Conservation (phyloP, 2,797 vertebrate genomes). For the Geotrypetes seraphini region DNA sequence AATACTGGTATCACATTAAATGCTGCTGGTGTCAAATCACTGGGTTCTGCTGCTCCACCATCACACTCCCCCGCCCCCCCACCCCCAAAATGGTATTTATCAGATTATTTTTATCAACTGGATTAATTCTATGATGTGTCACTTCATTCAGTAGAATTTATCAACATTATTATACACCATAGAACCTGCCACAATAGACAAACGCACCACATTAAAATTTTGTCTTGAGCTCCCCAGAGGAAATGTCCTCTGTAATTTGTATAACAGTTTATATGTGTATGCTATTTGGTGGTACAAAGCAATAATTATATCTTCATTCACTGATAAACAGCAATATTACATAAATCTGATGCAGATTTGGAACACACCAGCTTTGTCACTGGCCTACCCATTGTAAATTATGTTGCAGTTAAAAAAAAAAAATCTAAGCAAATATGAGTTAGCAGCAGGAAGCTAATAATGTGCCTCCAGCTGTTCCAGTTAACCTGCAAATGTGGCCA, state of each 20-base stretch:
- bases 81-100: conserved; percentile 27
- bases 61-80: too few relatives aligned
- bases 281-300: conserved; percentile 71
- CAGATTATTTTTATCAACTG: conserved; percentile 46
- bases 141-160: conserved; percentile 65
- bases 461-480: conserved; percentile 97
- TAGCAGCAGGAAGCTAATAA: conserved; percentile 98
- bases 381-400: conserved; percentile 72
- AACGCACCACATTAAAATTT: conserved; percentile 71
- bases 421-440: conserved; percentile 85
- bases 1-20: conserved; percentile 11
- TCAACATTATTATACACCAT: conserved; percentile 75
- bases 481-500: conserved; percentile 99
- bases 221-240: conserved; percentile 69
- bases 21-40: conserved; percentile 21
- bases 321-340: conserved; percentile 60
- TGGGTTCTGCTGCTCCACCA: too few relatives aligned
- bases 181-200: conserved; percentile 72
- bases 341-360: conserved; percentile 62
- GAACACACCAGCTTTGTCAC: conserved; percentile 62
- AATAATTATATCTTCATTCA: conserved; percentile 70
- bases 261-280: conserved; percentile 72
- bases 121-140: conserved; percentile 68
- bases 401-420: conserved; percentile 66
- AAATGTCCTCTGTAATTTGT: conserved; percentile 60